Conservation (phyloP, 1,140 invertebrate genomes). For the Ylistrum balloti region DNA sequence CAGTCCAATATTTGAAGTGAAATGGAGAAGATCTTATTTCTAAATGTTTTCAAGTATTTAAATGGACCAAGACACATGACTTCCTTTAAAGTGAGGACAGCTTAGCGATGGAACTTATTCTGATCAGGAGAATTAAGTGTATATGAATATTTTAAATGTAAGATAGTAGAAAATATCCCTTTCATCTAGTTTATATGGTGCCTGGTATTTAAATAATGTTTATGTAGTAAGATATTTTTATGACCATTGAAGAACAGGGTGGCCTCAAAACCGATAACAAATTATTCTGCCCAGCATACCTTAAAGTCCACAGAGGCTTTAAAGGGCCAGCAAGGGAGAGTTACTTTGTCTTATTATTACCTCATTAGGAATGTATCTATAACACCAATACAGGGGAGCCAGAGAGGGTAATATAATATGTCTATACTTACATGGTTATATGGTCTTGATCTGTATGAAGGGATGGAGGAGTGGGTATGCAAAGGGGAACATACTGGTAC, state of each 20-base stretch:
- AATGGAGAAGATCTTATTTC: neutral
- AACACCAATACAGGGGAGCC: no score
- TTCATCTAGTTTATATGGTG: neutral
- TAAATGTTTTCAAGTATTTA: constrained; percentile 29
- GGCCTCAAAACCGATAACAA: neutral
- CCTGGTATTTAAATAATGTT: constrained; percentile 35
- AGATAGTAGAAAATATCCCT: constrained; percentile 4
- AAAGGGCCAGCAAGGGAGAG: neutral
- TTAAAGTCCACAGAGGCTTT: neutral
- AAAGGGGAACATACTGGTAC: no score
- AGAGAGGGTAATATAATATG: no score
- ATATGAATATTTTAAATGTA: constrained; percentile 10
- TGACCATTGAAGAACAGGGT: neutral
- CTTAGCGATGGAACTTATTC: neutral
- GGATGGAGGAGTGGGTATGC: no score
- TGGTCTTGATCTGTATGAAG: no score
- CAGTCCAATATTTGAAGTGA: constrained; percentile 28
- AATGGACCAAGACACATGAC: neutral
- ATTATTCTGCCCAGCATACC: neutral
- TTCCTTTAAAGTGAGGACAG: neutral
- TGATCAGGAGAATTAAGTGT: neutral
- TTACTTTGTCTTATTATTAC: neutral
- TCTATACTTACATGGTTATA: no score
- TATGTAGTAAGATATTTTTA: constrained; percentile 14
- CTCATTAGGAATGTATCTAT: neutral